Evolutionary conservation across 1,140 invertebrate genomes (phyloP).

Genomic region (Teleopsis dalmanni): DNA sequence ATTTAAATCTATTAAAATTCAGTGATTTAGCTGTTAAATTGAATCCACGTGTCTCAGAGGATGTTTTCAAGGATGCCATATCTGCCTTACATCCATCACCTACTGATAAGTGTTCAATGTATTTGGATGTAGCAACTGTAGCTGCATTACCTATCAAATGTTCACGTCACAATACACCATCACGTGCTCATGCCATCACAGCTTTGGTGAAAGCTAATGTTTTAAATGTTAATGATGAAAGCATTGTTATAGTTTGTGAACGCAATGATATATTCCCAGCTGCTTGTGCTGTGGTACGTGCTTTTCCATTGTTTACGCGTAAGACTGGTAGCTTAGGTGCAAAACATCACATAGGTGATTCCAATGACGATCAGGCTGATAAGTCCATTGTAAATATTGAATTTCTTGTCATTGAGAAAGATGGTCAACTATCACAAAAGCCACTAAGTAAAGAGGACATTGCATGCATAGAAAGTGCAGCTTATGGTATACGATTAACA

Average conservation of each 20-base stretch:
- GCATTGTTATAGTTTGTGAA: conserved; percentile 77
- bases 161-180: conserved; percentile 73
- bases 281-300: conserved; percentile 70
- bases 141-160: conserved; percentile 67
- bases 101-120: conserved; percentile 67
- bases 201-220: conserved; percentile 61
- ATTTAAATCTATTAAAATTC: conserved; percentile 59
- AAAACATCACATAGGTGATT: neutral
- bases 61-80: conserved; percentile 60
- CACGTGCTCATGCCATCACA: conserved; percentile 66
- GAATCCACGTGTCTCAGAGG: conserved; percentile 60
- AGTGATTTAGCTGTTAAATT: conserved; percentile 60
- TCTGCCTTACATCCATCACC: conserved; percentile 59
- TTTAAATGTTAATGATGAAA: conserved; percentile 58
- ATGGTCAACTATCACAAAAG: conserved; percentile 26
- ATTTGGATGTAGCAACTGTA: conserved; percentile 65
- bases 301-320: conserved; percentile 64
- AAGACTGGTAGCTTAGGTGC: conserved; percentile 47
- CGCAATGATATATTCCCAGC: conserved; percentile 66
- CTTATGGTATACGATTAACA: conserved; percentile 60
- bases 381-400: conserved; percentile 46
- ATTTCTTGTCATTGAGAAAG: conserved; percentile 51
- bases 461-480: conserved; percentile 53
- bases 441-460: conserved; percentile 54
- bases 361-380: conserved; percentile 1